phyloP scores from a whole-genome alignment of 2,113 vertebrate species.

The Muntiacus reevesi region DNA sequence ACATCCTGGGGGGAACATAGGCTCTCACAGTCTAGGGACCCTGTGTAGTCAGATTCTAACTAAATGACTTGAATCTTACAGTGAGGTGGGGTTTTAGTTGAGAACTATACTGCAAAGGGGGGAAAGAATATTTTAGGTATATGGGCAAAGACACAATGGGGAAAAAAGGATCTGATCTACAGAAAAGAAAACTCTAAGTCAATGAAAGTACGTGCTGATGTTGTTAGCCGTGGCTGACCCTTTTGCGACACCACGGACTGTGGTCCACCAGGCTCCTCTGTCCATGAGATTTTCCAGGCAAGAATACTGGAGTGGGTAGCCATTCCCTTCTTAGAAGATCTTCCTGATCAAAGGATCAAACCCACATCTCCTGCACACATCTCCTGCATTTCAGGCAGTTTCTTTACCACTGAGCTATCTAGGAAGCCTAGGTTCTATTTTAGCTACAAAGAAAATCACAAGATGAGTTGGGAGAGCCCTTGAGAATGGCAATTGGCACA shows the following conservation, averaged over 20 bases:
- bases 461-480: background rate
- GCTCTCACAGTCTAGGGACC: background rate
- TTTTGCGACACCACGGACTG: background rate
- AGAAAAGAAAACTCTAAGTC: background rate
- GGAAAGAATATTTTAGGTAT: background rate
- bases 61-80: background rate
- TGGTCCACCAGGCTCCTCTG: background rate
- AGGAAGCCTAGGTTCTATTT: background rate
- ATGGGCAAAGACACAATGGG: background rate
- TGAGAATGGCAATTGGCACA: background rate
- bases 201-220: background rate
- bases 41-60: background rate
- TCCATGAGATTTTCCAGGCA: background rate
- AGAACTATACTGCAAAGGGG: background rate
- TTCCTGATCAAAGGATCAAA: background rate
- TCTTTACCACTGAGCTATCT: background rate
- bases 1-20: background rate
- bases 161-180: background rate
- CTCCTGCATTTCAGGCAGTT: background rate
- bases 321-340: background rate
- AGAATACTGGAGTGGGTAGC: background rate
- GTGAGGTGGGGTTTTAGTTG: background rate
- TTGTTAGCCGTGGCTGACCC: background rate
- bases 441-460: background rate
- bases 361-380: background rate